These are phyloP conservation scores for Leucoraja ocellata DNA, from an alignment of 2,797 vertebrate genomes.

Conservation along the genomic window DNA sequence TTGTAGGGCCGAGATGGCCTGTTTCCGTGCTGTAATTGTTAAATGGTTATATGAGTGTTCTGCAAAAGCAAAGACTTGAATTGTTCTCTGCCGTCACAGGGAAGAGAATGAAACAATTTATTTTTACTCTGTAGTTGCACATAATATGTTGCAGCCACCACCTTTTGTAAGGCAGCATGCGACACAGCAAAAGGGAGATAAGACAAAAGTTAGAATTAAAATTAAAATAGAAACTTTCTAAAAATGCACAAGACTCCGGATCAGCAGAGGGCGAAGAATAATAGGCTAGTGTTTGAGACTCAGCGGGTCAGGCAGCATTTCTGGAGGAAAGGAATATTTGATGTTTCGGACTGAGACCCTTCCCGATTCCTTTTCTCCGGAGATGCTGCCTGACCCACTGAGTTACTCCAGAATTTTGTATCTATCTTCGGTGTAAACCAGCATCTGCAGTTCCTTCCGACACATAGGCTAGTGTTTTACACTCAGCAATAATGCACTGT, in stretches of 20 bases:
- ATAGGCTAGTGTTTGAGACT: neutral
- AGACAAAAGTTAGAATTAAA: neutral
- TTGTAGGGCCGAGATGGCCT: no score
- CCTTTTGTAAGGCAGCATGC: neutral
- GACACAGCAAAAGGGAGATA: neutral
- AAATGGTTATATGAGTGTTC: neutral
- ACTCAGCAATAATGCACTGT: neutral
- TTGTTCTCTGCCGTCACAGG: neutral
- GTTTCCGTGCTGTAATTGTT: no score
- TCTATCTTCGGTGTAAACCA: no score
- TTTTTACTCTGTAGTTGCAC: neutral
- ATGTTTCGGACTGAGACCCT: no score
- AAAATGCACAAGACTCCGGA: neutral
- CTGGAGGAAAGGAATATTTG: no score
- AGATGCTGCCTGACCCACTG: no score
- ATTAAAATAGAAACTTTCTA: neutral
- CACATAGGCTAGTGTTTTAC: neutral
- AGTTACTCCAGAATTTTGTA: no score
- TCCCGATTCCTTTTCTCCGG: no score
- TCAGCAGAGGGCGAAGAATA: neutral
- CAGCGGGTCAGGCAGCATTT: no score
- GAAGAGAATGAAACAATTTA: no score
- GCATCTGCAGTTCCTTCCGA: no score
- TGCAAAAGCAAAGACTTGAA: neutral
- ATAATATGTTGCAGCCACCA: neutral